Base-by-base conservation (phyloP, 1,140 invertebrate genomes). In the Linepithema humile region DNA sequence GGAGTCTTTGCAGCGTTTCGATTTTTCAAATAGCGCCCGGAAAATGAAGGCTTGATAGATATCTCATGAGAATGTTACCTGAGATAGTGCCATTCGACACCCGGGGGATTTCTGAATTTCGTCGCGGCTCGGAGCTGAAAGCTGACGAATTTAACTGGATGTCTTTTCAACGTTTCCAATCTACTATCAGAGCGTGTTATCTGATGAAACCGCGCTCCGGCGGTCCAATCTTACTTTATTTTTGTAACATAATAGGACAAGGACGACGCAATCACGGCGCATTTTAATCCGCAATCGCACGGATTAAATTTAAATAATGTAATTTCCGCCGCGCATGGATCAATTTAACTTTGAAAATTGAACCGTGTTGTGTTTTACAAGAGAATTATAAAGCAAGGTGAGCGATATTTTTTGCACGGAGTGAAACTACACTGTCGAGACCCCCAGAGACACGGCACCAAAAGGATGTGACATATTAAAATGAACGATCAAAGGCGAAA, bases 21-120 rank as follows among this genome's bases (percentile, higher is more conserved):
- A 88, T 88, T 88, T 88, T 88, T 88, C 86, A 84, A 88, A 85
- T 67, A 59, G 43, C 60, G 29, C 35, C 48, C 35, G 69, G 55
- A 57, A 85, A 83, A 73, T 53, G 83, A 75, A 55, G 60, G 32
- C 35, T 83, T 70, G 77, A 88, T 73, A 75, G 70, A 88, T 82
- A 69, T 64, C 65, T 72, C 50, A 7, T 23, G 65, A 53, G 73
- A 67, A 45, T 7, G 73, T 62, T 84, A 84, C 82, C 82, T 75
- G 85, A 75, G 70, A 85, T 84, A 75, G 60, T 73, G 53, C 15
- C 32, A 74, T 59, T 77, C 82, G 48, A 60, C 15, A 64, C 38
- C 29, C 40, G 38, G 20, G 53, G 43, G 53, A 53, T 43, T 80
- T 45, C 15, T 43, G 45, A 43, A 57, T 72, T 72, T 59, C 17